These are phyloP conservation scores for Anoplius nigerrimus DNA, from an alignment of 2,888 invertebrate species.

Conservation along the genomic window DNA sequence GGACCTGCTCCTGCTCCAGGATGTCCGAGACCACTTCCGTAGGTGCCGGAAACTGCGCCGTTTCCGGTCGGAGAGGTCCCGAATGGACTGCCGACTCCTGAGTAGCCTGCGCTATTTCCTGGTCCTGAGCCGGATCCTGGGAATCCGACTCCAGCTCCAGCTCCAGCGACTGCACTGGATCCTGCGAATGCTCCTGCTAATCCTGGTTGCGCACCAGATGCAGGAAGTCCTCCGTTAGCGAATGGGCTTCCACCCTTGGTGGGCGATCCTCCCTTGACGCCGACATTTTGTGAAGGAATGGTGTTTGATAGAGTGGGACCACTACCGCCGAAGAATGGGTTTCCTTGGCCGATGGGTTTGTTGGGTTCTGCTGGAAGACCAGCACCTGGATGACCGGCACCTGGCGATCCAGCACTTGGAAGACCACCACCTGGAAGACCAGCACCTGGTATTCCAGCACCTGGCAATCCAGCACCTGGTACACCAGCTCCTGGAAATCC, in stretches of 20 bases:
- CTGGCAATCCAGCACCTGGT: too few species aligned
- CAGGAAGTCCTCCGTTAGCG: slow-evolving; percentile 4
- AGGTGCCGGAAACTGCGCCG: background rate
- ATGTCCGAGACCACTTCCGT: background rate
- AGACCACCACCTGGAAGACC: background rate
- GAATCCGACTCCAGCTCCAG: background rate
- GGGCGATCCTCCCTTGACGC: background rate
- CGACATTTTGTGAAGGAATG: background rate
- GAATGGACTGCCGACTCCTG: background rate
- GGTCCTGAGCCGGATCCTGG: slow-evolving; percentile 8
- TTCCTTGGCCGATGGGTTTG: slow-evolving; percentile 16
- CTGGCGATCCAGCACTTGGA: background rate
- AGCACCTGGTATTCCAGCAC: too few species aligned
- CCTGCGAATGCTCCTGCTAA: background rate
- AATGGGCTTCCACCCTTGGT: slow-evolving; percentile 1
- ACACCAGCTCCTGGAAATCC: too few species aligned
- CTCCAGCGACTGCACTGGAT: background rate
- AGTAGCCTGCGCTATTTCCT: background rate
- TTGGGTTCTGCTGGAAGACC: background rate
- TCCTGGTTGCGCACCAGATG: background rate
- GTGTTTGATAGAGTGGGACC: background rate
- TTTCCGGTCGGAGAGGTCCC: background rate
- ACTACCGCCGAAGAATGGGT: slow-evolving; percentile 9
- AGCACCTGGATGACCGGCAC: too few species aligned
- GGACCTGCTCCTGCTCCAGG: background rate